Percentiles rank a stretch among this genome's conserved stretches.
phyloP scores from a whole-genome alignment of 1,140 invertebrate genomes.

The Whitmania pigra region DNA sequence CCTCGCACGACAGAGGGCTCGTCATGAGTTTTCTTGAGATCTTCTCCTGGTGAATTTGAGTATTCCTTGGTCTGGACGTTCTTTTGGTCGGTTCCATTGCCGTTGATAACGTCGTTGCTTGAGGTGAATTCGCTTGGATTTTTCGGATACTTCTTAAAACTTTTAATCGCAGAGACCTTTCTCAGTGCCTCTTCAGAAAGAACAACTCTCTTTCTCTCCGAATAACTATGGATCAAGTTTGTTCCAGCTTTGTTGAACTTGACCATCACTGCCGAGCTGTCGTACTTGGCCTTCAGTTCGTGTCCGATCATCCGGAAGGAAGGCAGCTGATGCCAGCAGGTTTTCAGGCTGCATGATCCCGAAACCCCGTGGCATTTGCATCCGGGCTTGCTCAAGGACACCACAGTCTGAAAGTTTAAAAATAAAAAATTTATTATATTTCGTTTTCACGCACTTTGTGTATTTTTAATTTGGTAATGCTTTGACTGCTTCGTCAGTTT shows the following conservation, averaged over 20 bases:
- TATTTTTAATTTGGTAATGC: too few species aligned
- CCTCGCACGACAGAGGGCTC: too few species aligned
- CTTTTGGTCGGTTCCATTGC: background rate
- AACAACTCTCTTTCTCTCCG: slow-evolving; percentile 17
- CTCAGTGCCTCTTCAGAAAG: background rate
- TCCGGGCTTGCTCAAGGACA: slow-evolving; percentile 70
- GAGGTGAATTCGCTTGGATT: background rate
- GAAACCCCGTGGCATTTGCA: slow-evolving; percentile 94
- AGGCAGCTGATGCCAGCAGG: slow-evolving; percentile 80
- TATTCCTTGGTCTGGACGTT: too few species aligned
- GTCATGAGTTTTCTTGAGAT: too few species aligned
- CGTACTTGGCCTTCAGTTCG: slow-evolving; percentile 75
- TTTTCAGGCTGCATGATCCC: slow-evolving; percentile 82
- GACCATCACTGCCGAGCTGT: slow-evolving; percentile 72
- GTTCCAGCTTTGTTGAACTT: slow-evolving; percentile 58
- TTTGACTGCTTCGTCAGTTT: too few species aligned
- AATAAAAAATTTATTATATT: slow-evolving; percentile 18
- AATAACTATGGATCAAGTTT: slow-evolving; percentile 34
- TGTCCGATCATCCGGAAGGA: slow-evolving; percentile 78
- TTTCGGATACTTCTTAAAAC: background rate
- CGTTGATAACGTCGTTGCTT: background rate
- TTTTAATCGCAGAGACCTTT: slow-evolving; percentile 1
- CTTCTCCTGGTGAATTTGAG: too few species aligned
- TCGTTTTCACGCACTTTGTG: too few species aligned
- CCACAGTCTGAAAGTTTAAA: slow-evolving; percentile 60